Conservation (phyloP, 2,888 invertebrate species). For the Pseudanteris insignis region DNA sequence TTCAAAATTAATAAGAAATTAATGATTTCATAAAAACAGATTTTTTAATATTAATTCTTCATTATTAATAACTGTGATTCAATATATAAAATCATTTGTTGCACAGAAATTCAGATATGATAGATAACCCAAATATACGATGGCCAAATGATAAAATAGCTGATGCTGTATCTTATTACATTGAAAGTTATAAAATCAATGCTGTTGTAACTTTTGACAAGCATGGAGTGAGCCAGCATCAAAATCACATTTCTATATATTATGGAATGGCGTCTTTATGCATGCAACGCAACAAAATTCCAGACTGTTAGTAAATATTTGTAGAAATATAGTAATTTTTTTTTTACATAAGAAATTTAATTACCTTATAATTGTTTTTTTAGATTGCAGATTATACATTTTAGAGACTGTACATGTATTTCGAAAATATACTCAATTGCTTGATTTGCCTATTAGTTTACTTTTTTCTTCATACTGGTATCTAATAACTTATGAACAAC, state of each 20-base stretch:
- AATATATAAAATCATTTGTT: too few relatives aligned
- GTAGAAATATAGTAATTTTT: too few relatives aligned
- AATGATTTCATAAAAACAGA: too few relatives aligned
- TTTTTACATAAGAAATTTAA: too few relatives aligned
- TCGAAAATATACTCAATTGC: constrained; percentile 84
- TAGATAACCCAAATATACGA: constrained; percentile 78
- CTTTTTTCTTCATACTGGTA: constrained; percentile 81
- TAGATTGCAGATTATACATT: constrained; percentile 84
- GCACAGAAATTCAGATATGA: constrained; percentile 76
- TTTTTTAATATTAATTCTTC: too few relatives aligned
- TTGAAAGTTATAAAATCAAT: constrained; percentile 81
- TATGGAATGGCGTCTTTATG: constrained; percentile 83
- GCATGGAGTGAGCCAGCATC: constrained; percentile 90
- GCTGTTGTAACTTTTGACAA: constrained; percentile 94
- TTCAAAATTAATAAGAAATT: neutral
- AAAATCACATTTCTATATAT: constrained; percentile 89
- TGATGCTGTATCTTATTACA: constrained; percentile 72
- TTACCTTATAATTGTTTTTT: constrained; percentile 61
- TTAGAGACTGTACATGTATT: constrained; percentile 86
- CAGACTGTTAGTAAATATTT: constrained; percentile 72
- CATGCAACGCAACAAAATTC: constrained; percentile 75
- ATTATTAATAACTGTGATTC: too few relatives aligned
- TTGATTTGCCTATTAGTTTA: constrained; percentile 86
- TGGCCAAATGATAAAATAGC: constrained; percentile 79
- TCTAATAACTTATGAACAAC: constrained; percentile 62